These are phyloP conservation scores for Delia radicum DNA, from an alignment of 1,140 invertebrate genomes.

Conservation along the genomic window DNA sequence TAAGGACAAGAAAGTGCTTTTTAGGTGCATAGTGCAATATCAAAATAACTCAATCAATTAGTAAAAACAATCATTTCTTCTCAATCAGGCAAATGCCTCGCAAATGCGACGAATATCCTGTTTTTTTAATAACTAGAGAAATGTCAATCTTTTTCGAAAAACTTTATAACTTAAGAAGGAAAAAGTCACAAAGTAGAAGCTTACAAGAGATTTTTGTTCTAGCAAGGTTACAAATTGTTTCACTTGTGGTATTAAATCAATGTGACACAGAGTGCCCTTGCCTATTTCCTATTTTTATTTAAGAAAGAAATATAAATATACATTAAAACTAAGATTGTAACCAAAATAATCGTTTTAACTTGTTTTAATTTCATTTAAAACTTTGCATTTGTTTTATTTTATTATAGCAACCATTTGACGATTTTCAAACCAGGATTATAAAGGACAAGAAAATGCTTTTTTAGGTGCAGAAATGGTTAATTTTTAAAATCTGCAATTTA, in stretches of 20 bases:
- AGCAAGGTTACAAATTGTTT: conserved; percentile 32
- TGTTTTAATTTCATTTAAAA: not conserved
- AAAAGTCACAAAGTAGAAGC: too few relatives aligned
- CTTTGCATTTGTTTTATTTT: conserved; percentile 13
- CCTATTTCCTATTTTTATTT: not conserved
- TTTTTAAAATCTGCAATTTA: too few relatives aligned
- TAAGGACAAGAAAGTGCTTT: conserved; percentile 16
- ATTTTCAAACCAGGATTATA: not conserved
- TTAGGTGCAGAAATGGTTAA: conserved; percentile 2
- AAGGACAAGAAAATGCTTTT: conserved; percentile 17
- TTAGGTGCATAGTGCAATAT: not conserved
- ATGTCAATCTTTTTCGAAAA: too few relatives aligned
- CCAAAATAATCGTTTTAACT: not conserved
- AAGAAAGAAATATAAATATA: not conserved
- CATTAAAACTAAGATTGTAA: not conserved
- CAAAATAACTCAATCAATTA: too few relatives aligned
- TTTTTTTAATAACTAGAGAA: not conserved
- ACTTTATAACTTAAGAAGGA: too few relatives aligned
- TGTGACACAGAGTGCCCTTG: conserved; percentile 29
- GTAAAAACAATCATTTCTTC: too few relatives aligned
- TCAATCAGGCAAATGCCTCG: conserved; percentile 24
- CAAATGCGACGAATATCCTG: conserved; percentile 22
- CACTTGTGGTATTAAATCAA: conserved; percentile 10
- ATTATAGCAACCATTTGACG: conserved; percentile 3
- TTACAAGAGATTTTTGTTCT: not conserved